Base-by-base conservation (phyloP, 2,888 invertebrate species). In the Geotrupes spiniger region DNA sequence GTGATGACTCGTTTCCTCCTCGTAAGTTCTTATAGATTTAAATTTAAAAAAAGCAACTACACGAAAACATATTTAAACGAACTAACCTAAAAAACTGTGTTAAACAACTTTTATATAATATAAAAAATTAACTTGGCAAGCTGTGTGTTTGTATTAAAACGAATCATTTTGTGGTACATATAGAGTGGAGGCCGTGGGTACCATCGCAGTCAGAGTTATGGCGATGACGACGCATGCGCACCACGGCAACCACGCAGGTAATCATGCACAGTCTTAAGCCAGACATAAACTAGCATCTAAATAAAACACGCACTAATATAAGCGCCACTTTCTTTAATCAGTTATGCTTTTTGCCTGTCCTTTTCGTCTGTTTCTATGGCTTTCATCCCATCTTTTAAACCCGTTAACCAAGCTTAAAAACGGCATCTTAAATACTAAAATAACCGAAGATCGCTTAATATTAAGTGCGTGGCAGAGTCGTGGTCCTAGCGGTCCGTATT, bases 1-100 rank as follows among this genome's bases (percentile, higher is more conserved):
- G 52, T 64, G 57, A 68, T 63, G 63, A 70, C 61, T 74, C 74
- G 73, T 74, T 71, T 71, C 74, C 74, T 74, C 73, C 73, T 74
- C 74, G 70, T 67, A 59, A 61, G 56, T 56, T 46, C 31, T 44
- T 15, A 46, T 41, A 42, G 41, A 42, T 46, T 40, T 41, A 33
- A 40, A 10, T n/a, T 29, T 25, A 25, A 41, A 46, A 27, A 36
- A 36, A 36, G 21, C 29, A 29, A 43, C 38, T 25, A 49, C 49
- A 45, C 47, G 42, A 51, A 42, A 51, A 42, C 21, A 31, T 46
- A n/a, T n/a, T n/a, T n/a, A 51, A 51, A 51, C 43, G 42, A 33
- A 41, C 28, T 25, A 41, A 42, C 12, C 26, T 43, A 49, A 49
- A 43, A 26, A 31, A 42, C 17, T n/a, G 14, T 14, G 14, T 29